Base-by-base conservation (phyloP, 2,888 invertebrate species). In the Cylloceria caligata region DNA sequence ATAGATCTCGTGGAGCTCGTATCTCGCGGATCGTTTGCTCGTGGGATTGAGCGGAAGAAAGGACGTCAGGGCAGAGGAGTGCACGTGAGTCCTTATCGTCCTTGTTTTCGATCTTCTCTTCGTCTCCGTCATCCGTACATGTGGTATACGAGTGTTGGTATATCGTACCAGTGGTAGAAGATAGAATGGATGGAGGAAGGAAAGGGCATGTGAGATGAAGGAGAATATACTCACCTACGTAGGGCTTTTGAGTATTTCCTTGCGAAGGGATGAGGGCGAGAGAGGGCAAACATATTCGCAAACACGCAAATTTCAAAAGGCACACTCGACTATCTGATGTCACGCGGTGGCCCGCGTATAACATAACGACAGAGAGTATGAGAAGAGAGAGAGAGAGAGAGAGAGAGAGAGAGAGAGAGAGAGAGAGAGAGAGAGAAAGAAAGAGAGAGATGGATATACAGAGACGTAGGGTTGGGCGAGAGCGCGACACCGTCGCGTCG, bases 231-330 rank as follows among this genome's bases (percentile, higher is more conserved):
- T 7, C 34, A 39, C 60, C 60, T 60, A 16, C 36, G 27, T 9
- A 45, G 57, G 52, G 27, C 34, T 67, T 64, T 30, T 30, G 34
- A 71, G 47, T 36, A 34, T 69, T 80, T 24, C 30, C 39, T 64
- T 34, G 42, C 42, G 13, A 34, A 42, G 34, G 65, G 47, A 60
- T 45, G 78, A 82, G 72, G 78, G 78, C 27, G 83, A 69, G 77
- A 74, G 81, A 67, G 84, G 83, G 87, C 71, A 86, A 81, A 84
- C 87, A 88, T 92, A 92, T 92, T 92, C 91, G 92, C 92, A 92
- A 92, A 92, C 92, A 92, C 91, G 91, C 90, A 89, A 92, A 92
- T 91, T 92, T 92, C 90, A 92, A 91, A 92, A 92, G 92, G 89
- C 89, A 90, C 90, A 91, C 92, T 92, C 91, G 90, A 92, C 91